phyloP scores from a whole-genome alignment of 2,888 invertebrate genomes.

The Mythimna vitellina region DNA sequence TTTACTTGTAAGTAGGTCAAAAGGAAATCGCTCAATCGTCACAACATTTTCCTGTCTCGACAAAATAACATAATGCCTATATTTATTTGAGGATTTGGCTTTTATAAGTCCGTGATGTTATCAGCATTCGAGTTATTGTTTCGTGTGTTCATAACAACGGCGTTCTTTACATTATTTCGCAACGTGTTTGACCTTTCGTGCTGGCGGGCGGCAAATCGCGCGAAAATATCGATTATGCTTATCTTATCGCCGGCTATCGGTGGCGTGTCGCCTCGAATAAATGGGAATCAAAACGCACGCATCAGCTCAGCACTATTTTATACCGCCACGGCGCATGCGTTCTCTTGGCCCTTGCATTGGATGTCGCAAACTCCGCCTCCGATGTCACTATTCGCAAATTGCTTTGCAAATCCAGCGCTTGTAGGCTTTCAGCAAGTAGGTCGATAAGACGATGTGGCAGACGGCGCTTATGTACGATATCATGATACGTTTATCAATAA shows the following conservation, averaged over 20 bases:
- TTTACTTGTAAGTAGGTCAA: conserved; percentile 49
- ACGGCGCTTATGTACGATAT: conserved; percentile 19
- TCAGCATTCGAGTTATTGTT: conserved; percentile 67
- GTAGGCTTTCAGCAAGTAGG: conserved; percentile 44
- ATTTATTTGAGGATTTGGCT: conserved; percentile 39
- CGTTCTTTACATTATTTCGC: conserved; percentile 81
- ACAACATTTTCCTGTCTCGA: conserved; percentile 58
- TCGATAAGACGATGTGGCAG: conserved; percentile 43
- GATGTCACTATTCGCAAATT: conserved; percentile 74
- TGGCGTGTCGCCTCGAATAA: conserved; percentile 85
- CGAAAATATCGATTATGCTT: conserved; percentile 85
- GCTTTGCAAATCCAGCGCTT: conserved; percentile 68
- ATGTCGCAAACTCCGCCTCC: conserved; percentile 83
- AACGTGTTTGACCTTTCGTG: conserved; percentile 88
- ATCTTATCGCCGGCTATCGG: conserved; percentile 83
- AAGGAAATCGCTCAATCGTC: conserved; percentile 58
- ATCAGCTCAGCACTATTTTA: conserved; percentile 60
- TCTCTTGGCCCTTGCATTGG: conserved; percentile 79
- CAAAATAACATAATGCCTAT: conserved; percentile 22
- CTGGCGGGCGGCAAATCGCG: conserved; percentile 83
- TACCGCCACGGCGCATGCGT: conserved; percentile 81
- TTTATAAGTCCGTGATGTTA: conserved; percentile 43
- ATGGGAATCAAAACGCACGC: conserved; percentile 80
- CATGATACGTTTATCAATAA: conserved; percentile 34
- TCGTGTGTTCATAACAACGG: conserved; percentile 70